These are phyloP conservation scores for Drosophila leontia DNA, from an alignment of 1,140 invertebrate species.

Conservation along the genomic window DNA sequence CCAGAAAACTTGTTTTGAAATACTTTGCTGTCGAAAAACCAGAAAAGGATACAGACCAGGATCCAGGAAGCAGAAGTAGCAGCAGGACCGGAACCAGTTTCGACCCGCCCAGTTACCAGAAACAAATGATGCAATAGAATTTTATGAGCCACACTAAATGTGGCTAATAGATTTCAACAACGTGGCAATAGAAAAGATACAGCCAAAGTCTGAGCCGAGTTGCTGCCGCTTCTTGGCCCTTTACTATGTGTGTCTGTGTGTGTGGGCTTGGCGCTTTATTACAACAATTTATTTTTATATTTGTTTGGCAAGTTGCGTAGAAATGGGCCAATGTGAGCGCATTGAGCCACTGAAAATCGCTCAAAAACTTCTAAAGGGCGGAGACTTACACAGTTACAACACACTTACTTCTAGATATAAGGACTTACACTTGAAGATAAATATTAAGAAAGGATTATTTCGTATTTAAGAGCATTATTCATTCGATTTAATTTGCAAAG, in stretches of 20 bases:
- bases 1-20: constrained; percentile 78
- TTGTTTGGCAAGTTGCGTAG: constrained; percentile 81
- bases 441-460: not conserved
- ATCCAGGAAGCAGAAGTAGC: constrained; percentile 7
- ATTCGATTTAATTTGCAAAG: too few relatives aligned
- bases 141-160: constrained; percentile 83
- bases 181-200: constrained; percentile 84
- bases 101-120: constrained; percentile 62
- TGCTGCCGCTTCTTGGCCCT: constrained; percentile 28
- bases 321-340: constrained; percentile 70
- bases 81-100: constrained; percentile 25
- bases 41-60: constrained; percentile 44
- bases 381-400: constrained; percentile 20
- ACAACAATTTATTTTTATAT: constrained; percentile 83
- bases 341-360: constrained; percentile 69
- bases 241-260: constrained; percentile 33
- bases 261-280: constrained; percentile 61
- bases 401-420: constrained; percentile 2
- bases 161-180: constrained; percentile 84
- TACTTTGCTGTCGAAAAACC: constrained; percentile 56
- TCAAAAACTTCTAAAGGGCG: constrained; percentile 61
- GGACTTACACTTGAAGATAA: constrained; percentile 1
- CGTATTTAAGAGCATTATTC: not conserved
- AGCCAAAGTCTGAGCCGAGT: constrained; percentile 70
- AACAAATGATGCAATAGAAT: constrained; percentile 84